These are phyloP conservation scores for Isurus oxyrinchus DNA, from an alignment of 2,113 vertebrate species.

Conservation along the genomic window DNA sequence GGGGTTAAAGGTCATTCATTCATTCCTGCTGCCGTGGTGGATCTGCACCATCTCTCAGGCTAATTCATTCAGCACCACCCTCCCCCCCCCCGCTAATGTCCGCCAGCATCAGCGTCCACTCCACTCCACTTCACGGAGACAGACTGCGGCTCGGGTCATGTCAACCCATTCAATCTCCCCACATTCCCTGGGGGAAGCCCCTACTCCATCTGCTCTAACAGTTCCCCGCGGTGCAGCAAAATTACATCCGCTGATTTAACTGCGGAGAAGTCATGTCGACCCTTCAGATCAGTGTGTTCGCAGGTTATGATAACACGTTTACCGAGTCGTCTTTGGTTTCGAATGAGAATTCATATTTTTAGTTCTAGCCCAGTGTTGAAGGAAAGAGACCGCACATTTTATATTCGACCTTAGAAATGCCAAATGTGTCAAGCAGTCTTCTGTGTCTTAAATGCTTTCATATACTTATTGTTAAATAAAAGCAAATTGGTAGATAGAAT, in stretches of 20 bases:
- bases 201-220: neutral
- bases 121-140: neutral
- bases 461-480: neutral
- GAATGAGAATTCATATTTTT: neutral
- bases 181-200: neutral
- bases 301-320: neutral
- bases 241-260: neutral
- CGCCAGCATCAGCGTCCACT: neutral
- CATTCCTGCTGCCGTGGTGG: no score
- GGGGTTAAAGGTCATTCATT: neutral
- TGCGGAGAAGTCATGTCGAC: neutral
- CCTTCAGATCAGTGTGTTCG: neutral
- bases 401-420: neutral
- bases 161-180: neutral
- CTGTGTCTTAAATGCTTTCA: neutral
- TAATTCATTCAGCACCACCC: neutral
- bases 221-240: neutral
- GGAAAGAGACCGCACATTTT: neutral
- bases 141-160: neutral
- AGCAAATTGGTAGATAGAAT: neutral
- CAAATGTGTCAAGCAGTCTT: neutral
- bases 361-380: neutral
- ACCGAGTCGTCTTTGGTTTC: neutral
- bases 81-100: no score
- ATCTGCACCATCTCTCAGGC: neutral